A percentile compares a stretch with the other conserved stretches of the same genome.
Evolutionary conservation across 2,888 invertebrate genomes (phyloP).

Genomic region (Drepana falcataria): DNA sequence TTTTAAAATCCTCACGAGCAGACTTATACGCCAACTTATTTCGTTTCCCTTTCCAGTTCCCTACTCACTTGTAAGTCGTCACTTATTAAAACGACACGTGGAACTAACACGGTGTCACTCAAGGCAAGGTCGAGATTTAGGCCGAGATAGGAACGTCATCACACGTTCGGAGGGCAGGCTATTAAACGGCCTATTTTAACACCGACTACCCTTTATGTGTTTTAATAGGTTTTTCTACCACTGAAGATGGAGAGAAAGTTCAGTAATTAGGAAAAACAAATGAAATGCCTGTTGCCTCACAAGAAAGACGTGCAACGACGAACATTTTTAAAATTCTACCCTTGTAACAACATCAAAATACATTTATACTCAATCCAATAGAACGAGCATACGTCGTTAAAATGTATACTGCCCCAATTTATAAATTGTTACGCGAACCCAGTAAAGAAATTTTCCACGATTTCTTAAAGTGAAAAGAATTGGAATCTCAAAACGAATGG

Average conservation of each 20-base stretch:
- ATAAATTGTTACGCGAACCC: background rate
- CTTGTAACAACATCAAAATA: no score
- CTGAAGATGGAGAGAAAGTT: slow-evolving; percentile 3
- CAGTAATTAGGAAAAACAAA: slow-evolving; percentile 1
- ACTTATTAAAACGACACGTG: slow-evolving; percentile 10
- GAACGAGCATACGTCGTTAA: no score
- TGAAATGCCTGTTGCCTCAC: background rate
- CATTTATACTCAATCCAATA: no score
- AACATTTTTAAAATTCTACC: no score
- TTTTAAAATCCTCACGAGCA: background rate
- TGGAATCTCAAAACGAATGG: slow-evolving; percentile 16
- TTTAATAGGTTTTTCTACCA: slow-evolving; percentile 41
- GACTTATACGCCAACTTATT: background rate
- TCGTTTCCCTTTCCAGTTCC: background rate
- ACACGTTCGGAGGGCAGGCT: slow-evolving; percentile 49
- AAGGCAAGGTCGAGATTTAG: slow-evolving; percentile 57
- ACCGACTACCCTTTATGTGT: slow-evolving; percentile 55
- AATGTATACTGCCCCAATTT: no score
- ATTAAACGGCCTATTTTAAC: slow-evolving; percentile 64
- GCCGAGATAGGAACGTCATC: slow-evolving; percentile 65
- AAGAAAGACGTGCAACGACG: no score
- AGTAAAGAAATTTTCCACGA: background rate
- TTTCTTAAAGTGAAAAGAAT: background rate
- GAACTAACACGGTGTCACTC: slow-evolving; percentile 23
- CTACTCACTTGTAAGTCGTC: background rate